Base-by-base conservation (phyloP, 2,797 vertebrate genomes). In the Alauda arvensis region DNA sequence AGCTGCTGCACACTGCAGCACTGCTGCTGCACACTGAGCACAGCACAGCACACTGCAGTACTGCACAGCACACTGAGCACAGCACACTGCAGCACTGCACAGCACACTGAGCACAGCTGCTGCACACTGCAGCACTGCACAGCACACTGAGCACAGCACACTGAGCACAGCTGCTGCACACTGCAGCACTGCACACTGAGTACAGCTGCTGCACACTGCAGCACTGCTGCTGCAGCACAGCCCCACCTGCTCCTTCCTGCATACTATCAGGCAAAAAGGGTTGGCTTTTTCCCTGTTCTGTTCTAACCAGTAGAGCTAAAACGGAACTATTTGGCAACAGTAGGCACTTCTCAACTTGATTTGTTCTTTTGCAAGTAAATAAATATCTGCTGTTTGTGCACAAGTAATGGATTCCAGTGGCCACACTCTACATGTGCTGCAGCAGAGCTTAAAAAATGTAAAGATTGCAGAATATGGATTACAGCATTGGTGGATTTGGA, bases 211-310 rank as follows among this genome's bases (percentile, higher is more conserved):
- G 17, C n/a, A 43, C 77, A 25, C 8, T 3, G 24, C 39, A 52
- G 5, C 8, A 1, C 14, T 42, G 14, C 39, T 28, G 2, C 7
- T 9, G 7, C 1, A 57, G 3, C 15, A 20, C 12, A 43, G 7
- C 31, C 33, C 21, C 23, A 31, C 2, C 46, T 25, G 33, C 18
- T 18, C 8, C 46, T 31, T 25, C 63, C 31, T 55, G 10, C 34
- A 28, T 6, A 6, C 5, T 4, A 18, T 6, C 48, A 20, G 14
- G 18, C 26, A 69, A 14, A 68, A 75, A 42, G 18, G 3, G 8
- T 15, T 46, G 21, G 3, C 4, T 0, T 26, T 2, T 24, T 5
- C 34, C 19, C 3, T 59, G 11, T 10, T 66, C 43, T 37, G 2
- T 31, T 79, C 14, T 40, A 42, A 49, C 21, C 14, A 55, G 17